Evolutionary conservation across 2,888 invertebrate genomes (phyloP).

Genomic region (Temnothorax rugatulus): DNA sequence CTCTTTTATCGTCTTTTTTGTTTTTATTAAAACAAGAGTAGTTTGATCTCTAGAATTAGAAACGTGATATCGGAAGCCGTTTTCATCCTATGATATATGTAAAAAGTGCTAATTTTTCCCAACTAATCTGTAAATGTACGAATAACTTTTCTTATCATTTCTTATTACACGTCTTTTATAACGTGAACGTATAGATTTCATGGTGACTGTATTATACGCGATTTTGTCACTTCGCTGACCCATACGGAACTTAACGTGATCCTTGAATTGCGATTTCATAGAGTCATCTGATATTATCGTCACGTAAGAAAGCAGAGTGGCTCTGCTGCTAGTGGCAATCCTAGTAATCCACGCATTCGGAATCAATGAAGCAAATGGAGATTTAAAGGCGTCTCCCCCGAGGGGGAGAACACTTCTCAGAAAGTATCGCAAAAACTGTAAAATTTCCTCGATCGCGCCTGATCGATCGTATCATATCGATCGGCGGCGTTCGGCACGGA

Average conservation of each 20-base stretch:
- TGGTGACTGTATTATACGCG: neutral
- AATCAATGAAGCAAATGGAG: constrained; percentile 64
- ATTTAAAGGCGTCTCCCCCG: constrained; percentile 51
- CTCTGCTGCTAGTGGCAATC: constrained; percentile 4
- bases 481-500: neutral
- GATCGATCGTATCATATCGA: constrained; percentile 39
- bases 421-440: constrained; percentile 33
- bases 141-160: neutral
- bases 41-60: too few relatives aligned
- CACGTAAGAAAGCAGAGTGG: constrained; percentile 34
- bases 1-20: too few relatives aligned
- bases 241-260: neutral
- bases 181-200: neutral
- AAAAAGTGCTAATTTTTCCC: too few relatives aligned
- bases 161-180: neutral
- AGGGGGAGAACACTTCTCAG: constrained; percentile 13
- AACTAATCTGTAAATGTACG: neutral
- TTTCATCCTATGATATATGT: too few relatives aligned
- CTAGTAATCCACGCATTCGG: constrained; percentile 50
- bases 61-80: too few relatives aligned
- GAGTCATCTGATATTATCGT: constrained; percentile 24
- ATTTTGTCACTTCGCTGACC: constrained; percentile 25
- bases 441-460: constrained; percentile 29
- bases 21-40: too few relatives aligned
- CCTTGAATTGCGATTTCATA: constrained; percentile 38